A percentile compares a stretch with the other conserved stretches of the same genome.
These are phyloP conservation scores for Stenichneumon culpator DNA, from an alignment of 2,888 invertebrate species.

Conservation along the genomic window DNA sequence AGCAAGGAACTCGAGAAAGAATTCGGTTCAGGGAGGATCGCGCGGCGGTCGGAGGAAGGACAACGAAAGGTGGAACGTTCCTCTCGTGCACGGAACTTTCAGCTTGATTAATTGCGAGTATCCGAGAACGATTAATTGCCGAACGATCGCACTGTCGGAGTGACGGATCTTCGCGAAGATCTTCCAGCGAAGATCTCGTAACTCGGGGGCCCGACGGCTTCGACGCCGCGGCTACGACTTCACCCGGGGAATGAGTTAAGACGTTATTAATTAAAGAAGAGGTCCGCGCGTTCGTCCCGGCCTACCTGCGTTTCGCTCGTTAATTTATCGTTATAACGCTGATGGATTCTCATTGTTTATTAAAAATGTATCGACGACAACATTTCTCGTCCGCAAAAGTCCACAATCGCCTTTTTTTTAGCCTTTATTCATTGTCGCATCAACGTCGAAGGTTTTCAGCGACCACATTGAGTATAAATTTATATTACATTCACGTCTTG, in stretches of 20 bases:
- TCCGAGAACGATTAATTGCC: conserved; percentile 58
- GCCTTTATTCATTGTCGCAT: no score
- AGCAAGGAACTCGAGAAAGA: background rate
- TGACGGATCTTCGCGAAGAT: conserved; percentile 52
- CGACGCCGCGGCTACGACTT: conserved; percentile 7
- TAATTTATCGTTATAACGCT: conserved; percentile 29
- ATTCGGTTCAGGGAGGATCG: conserved; percentile 8
- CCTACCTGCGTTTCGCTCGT: background rate
- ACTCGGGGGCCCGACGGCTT: conserved; percentile 11
- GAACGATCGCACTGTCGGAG: conserved; percentile 43
- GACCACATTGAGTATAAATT: no score
- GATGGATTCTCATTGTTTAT: conserved; percentile 33
- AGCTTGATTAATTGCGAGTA: conserved; percentile 57
- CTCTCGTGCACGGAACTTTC: conserved; percentile 14
- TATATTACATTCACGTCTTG: no score
- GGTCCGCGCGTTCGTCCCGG: background rate
- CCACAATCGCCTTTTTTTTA: no score
- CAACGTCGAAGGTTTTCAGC: no score
- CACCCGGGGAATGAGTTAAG: conserved; percentile 40
- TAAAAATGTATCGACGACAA: background rate
- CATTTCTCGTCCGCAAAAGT: background rate
- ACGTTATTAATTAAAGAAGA: conserved; percentile 51
- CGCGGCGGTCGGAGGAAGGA: background rate
- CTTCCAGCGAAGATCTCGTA: conserved; percentile 21
- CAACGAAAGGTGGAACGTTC: conserved; percentile 22